Base-by-base conservation (phyloP, 2,797 vertebrate genomes). In the Tragelaphus oryx region DNA sequence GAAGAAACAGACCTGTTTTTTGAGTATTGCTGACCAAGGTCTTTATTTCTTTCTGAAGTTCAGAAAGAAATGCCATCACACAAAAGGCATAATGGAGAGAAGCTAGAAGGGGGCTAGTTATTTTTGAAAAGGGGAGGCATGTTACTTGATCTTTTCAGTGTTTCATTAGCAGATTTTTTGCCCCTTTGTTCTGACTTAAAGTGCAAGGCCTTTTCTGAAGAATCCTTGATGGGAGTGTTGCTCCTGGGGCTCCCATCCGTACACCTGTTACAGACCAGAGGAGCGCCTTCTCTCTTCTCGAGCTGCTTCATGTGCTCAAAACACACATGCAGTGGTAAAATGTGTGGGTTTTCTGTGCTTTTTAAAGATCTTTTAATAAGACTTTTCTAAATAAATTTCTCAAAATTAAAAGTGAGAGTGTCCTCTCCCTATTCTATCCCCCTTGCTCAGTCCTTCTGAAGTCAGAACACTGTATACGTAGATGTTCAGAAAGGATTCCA, bases 361-460 rank as follows among this genome's bases (percentile, higher is more conserved):
- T 95, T 81, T 95, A 93, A 93, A 71, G 62, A 22, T 79, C 59
- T 92, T 91, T 92, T 81, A 48, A 41, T 89, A 95, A 44, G 68
- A 79, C 71, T 92, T 96, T 83, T 92, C 87, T 82, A 93, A 79
- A 26, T 80, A 78, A 92, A 55, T 94, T 87, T 82, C 65, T 80
- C 57, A 60, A 92, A 78, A 91, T 46, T 57, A 88, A 52, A 88
- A 60, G 22, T 82, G 14, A 75, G 44, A 84, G 37, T 28, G 7
- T 52, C 44, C 17, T 44, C 16, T 46, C 48, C 76, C 22, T 33
- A 18, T 50, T 37, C 18, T 48, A 50, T 52, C 30, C 26, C 26
- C 50, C 59, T 81, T 1, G 1, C 30, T 89, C 50, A 28, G 24
- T 14, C 83, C n/a, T 41, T 78, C 91, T 84, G 74, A 96, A 28